These are phyloP conservation scores for Parasteatoda lunata DNA, from an alignment of 2,888 invertebrate genomes.

Conservation along the genomic window DNA sequence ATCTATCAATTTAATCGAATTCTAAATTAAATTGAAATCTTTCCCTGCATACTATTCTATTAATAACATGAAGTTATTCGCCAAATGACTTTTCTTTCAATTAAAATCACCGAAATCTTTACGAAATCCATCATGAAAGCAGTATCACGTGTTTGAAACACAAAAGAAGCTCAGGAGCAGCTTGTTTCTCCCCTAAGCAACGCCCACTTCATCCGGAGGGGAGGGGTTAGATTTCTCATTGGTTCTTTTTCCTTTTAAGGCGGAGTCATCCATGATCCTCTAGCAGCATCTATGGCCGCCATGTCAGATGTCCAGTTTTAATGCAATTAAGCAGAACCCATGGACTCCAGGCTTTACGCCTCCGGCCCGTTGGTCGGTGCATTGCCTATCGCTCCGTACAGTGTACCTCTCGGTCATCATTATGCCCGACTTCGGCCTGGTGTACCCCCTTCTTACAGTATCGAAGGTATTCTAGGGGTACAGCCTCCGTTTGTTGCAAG, in stretches of 20 bases:
- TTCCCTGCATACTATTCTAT: too few relatives aligned
- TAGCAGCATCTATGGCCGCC: constrained; percentile 59
- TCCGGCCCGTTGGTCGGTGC: constrained; percentile 50
- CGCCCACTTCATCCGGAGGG: constrained; percentile 21
- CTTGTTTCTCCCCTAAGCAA: constrained; percentile 10
- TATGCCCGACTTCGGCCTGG: constrained; percentile 57
- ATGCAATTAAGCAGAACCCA: constrained; percentile 57
- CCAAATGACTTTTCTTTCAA: not conserved
- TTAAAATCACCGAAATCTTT: not conserved
- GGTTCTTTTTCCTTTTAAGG: constrained; percentile 1
- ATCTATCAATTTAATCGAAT: too few relatives aligned
- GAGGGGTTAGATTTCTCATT: constrained; percentile 7
- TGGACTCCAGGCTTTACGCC: constrained; percentile 56
- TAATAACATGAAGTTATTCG: not conserved
- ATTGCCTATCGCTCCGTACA: constrained; percentile 60
- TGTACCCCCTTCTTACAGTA: constrained; percentile 50
- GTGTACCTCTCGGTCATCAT: constrained; percentile 48
- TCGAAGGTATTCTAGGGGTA: constrained; percentile 58
- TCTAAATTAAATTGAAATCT: too few relatives aligned
- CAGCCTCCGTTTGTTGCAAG: constrained; percentile 58
- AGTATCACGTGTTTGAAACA: constrained; percentile 43
- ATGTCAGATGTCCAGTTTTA: constrained; percentile 53
- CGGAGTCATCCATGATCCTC: constrained; percentile 29
- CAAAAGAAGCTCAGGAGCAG: constrained; percentile 36
- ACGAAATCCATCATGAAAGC: constrained; percentile 9